Percentiles rank a stretch among this genome's conserved stretches.
phyloP scores from a whole-genome alignment of 2,113 vertebrate species.

The Natator depressus region DNA sequence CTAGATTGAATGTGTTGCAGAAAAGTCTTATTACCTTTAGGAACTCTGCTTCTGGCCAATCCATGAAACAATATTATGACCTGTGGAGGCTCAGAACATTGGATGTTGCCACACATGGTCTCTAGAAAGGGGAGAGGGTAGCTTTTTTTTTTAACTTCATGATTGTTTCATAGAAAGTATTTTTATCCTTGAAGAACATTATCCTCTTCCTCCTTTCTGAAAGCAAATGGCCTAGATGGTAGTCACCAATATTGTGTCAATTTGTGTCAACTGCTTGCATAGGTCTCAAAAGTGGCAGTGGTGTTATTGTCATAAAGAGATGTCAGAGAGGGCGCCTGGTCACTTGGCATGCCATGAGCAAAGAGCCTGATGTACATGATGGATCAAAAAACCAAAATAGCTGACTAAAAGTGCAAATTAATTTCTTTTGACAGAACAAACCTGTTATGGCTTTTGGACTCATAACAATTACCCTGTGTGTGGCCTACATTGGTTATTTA shows the following conservation, averaged over 20 bases:
- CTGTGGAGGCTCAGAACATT: not conserved
- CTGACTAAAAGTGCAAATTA: not conserved
- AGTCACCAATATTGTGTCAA: not conserved
- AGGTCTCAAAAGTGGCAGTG: not conserved
- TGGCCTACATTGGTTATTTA: constrained; percentile 94
- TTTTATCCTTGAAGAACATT: not conserved
- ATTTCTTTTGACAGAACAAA: constrained; percentile 86
- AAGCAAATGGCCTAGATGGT: not conserved
- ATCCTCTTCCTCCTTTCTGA: not conserved
- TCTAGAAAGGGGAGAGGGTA: not conserved
- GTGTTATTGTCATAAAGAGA: not conserved
- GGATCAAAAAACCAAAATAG: not conserved
- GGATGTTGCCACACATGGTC: not conserved
- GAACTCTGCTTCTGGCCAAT: not conserved
- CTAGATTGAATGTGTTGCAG: not conserved
- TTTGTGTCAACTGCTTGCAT: not conserved
- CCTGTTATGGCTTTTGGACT: constrained; percentile 93
- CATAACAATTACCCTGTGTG: constrained; percentile 86
- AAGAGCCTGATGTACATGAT: not conserved
- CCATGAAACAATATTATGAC: not conserved
- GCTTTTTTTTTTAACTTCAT: not conserved
- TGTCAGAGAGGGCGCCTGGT: not conserved
- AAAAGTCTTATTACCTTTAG: not conserved
- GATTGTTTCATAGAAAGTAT: not conserved
- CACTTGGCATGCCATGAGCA: not conserved